Evolutionary conservation across 2,888 invertebrate species (phyloP), one percentile per base, ranked within the genome.

Genomic region (Lottia scabra): DNA sequence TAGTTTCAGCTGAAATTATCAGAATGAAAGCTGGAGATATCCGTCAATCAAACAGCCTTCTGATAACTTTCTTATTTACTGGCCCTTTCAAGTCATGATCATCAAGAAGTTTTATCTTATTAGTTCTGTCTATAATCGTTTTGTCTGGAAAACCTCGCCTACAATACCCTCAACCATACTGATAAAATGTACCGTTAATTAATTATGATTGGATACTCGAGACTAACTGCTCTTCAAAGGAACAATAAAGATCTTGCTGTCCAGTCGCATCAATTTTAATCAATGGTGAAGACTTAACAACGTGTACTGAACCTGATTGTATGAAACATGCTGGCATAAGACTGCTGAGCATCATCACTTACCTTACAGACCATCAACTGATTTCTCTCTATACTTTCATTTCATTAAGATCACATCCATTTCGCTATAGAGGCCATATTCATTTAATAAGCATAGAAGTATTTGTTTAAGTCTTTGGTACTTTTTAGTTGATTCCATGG

Each of bases 31-130:
- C 23, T 56, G 19, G 23, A 56, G 19, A 19, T 56, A 56, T 23
- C 56, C 56, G 23, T 56, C 56, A 56, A 19, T 56, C 56, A 56
- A 56, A 56, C 56, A 56, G 56, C 19, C 19, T 56, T 23, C 56
- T 56, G 56, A 56, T 56, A 56, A 56, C 56, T 56, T 56, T 56
- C 56, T 23, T 56, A 56, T 56, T 56, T 56, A 56, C 56, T 19
- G 56, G 23, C 56, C 56, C 19, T 23, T 23, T 23, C 19, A 23
- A 56, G 56, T 56, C 56, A 4, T 56, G 56, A 56, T 56, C 23
- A 23, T 56, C 56, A 56, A 23, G 56, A 56, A 56, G 23, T 12
- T 12, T 19, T 19, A 56, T 19, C 19, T 23, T 23, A 19, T 23
- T 56, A 56, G 12, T 56, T 23, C 23, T 56, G 19, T 56, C 56